Evolutionary conservation across 2,797 vertebrate genomes (phyloP).

Genomic region (Poeciliopsis turneri): DNA sequence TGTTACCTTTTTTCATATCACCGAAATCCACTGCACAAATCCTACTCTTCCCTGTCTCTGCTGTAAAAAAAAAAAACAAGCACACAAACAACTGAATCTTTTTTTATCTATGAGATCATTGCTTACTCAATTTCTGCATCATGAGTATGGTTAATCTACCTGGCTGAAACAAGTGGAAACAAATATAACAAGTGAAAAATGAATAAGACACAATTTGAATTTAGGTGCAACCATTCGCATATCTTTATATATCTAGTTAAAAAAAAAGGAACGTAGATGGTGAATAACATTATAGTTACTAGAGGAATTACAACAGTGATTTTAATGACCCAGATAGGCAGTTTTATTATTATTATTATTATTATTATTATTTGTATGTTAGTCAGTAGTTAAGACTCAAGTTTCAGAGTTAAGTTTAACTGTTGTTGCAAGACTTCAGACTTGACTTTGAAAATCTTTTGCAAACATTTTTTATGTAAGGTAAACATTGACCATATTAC

Average conservation of each 20-base stretch:
- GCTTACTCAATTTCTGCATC: too few relatives aligned
- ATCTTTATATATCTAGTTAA: too few relatives aligned
- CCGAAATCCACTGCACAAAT: constrained; percentile 14
- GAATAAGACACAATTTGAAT: too few relatives aligned
- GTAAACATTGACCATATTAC: neutral
- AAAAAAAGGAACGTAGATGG: too few relatives aligned
- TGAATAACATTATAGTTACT: neutral
- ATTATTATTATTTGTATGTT: neutral
- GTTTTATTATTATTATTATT: too few relatives aligned
- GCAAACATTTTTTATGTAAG: neutral
- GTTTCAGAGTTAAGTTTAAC: neutral
- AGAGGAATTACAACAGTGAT: neutral
- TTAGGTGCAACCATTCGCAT: too few relatives aligned
- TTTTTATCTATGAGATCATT: neutral
- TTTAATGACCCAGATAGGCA: neutral
- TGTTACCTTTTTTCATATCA: neutral
- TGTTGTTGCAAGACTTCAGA: neutral
- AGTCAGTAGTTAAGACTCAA: neutral
- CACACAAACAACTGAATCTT: neutral
- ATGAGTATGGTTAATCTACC: too few relatives aligned
- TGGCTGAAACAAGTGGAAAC: too few relatives aligned
- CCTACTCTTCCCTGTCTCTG: constrained; percentile 13
- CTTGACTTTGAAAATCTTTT: neutral
- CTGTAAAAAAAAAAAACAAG: neutral
- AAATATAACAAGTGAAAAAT: too few relatives aligned